Evolutionary conservation across 2,797 vertebrate genomes (phyloP).

Genomic region (Intellagama lesueurii): DNA sequence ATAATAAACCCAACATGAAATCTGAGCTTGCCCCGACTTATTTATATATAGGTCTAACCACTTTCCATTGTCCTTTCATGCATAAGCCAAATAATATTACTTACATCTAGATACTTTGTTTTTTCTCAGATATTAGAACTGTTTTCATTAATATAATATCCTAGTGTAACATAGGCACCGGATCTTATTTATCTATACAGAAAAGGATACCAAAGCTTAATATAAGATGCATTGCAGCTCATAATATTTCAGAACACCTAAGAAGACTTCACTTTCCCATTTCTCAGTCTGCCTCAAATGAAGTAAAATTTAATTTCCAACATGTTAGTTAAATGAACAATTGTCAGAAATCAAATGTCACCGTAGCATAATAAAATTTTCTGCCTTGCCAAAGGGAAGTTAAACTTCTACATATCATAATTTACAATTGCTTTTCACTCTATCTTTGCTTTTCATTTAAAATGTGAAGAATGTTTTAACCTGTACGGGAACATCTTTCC

Average conservation of each 20-base stretch:
- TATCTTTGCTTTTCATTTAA: slow-evolving; percentile 44
- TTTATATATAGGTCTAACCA: not conserved
- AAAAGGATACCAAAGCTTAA: not conserved
- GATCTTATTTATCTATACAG: not conserved
- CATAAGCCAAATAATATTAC: not conserved
- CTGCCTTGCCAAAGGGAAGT: slow-evolving; percentile 17
- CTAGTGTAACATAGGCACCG: fast-evolving
- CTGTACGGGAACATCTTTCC: slow-evolving; percentile 6
- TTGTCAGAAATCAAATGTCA: slow-evolving; percentile 30
- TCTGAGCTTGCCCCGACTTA: not conserved
- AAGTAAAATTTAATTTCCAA: slow-evolving; percentile 21
- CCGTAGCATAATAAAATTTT: not conserved
- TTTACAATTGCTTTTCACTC: slow-evolving; percentile 22
- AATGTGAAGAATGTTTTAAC: slow-evolving; percentile 26
- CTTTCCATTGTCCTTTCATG: no score
- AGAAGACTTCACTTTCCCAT: not conserved
- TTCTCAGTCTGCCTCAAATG: not conserved
- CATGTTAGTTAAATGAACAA: slow-evolving; percentile 1
- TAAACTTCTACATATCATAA: slow-evolving; percentile 27
- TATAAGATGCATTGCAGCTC: not conserved
- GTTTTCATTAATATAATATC: slow-evolving; percentile 12
- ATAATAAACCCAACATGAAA: not conserved
- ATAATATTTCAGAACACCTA: slow-evolving; percentile 8
- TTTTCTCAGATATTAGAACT: not conserved
- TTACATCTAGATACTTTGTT: not conserved